Base-by-base conservation (phyloP, 2,797 vertebrate species). In the Tolypeutes matacus region DNA sequence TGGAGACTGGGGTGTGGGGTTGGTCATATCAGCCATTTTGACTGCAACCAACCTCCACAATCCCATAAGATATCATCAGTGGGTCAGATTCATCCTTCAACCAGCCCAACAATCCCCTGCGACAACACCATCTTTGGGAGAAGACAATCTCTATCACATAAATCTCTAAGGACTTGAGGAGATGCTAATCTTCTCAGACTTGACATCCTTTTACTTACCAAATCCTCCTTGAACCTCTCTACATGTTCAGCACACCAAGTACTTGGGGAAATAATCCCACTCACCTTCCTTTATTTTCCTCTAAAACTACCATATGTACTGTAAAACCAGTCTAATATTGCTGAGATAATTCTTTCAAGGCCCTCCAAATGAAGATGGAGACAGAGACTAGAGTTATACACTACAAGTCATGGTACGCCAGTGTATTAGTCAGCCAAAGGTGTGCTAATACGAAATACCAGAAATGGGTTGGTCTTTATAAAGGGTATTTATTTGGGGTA, bases 311-410 rank as follows among this genome's bases (percentile, higher is more conserved):
- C 36, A 78, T 87, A 86, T 95, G 84, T 87, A 91, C 75, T 95
- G 42, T 67, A 93, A 94, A 86, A 89, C 86, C 95, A 96, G 93
- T 72, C 95, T 93, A 49, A 42, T 86, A 73, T 89, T 49, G 60
- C 80, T 80, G 83, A 85, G 86, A 88, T 15, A 87, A 80, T 95
- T 91, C 92, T 92, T 90, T 92, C 12, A 60, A 92, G 85, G 86
- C 77, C 93, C 73, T 86, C 91, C 62, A 81, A 93, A 73, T 91
- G 95, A 94, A 91, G 18, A 21, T 20, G 46, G 46, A 46, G 46
- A 46, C 46, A 46, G 11, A 21, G 56, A 17, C 51, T 53, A 53
- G 51, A 56, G 18, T 56, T 18, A 56, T 56, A 17, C 53, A 56
- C 23, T 7, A 60, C 29, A 10, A 91, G 80, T 53, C 94, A 89